Conservation (phyloP, 2,113 vertebrate genomes). For the Smithornis capensis region DNA sequence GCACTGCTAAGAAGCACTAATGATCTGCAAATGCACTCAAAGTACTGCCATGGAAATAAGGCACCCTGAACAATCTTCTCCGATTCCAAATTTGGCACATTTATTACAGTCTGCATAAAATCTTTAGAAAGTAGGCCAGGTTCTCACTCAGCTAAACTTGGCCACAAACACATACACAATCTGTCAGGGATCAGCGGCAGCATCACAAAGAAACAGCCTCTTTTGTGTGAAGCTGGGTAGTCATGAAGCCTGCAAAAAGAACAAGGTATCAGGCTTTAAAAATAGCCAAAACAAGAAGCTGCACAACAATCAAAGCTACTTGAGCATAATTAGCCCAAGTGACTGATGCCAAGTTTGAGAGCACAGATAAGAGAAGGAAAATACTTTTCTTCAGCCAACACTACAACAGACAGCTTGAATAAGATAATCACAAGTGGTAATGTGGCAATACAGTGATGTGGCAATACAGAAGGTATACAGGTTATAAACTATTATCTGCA, state of each 20-base stretch:
- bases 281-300: constrained; percentile 24
- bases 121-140: constrained; percentile 31
- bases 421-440: not conserved
- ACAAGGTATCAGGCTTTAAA: not conserved
- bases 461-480: not conserved
- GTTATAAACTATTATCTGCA: not conserved
- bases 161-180: constrained; percentile 5
- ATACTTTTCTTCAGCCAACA: not conserved
- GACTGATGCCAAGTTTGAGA: not conserved
- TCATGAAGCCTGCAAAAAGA: not conserved
- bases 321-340: not conserved
- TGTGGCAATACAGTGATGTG: not conserved
- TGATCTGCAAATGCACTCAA: not conserved
- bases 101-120: not conserved
- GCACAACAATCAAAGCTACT: not conserved
- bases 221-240: not conserved
- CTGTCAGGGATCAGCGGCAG: constrained; percentile 33
- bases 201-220: constrained; percentile 18
- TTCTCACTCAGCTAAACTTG: constrained; percentile 47
- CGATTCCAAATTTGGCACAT: not conserved
- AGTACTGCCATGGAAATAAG: not conserved
- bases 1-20: not conserved
- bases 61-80: not conserved
- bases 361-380: not conserved
- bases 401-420: not conserved